Evolutionary conservation across 2,888 invertebrate species (phyloP).

Genomic region (Anorthoa munda): DNA sequence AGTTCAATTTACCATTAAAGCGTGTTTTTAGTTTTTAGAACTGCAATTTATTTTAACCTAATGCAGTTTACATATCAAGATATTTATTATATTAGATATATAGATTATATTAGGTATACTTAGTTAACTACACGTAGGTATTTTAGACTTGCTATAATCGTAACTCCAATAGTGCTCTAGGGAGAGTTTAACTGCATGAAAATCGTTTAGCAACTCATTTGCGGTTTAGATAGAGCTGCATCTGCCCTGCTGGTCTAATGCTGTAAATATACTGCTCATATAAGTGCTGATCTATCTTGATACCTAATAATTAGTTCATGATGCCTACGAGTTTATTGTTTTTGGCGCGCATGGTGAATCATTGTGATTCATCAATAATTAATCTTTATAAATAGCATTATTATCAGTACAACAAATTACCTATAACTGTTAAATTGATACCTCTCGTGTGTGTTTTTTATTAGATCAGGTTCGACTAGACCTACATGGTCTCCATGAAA

Average conservation of each 20-base stretch:
- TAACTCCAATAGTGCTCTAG: neutral
- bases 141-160: too few relatives aligned
- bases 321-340: constrained; percentile 10
- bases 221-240: constrained; percentile 30
- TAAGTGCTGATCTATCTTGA: constrained; percentile 15
- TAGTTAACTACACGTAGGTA: too few relatives aligned
- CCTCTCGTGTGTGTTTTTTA: neutral
- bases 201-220: constrained; percentile 28
- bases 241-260: constrained; percentile 21
- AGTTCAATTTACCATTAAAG: too few relatives aligned
- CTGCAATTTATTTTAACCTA: too few relatives aligned
- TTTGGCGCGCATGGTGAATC: neutral
- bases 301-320: constrained; percentile 8
- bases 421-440: neutral
- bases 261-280: constrained; percentile 11
- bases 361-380: constrained; percentile 11
- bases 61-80: too few relatives aligned
- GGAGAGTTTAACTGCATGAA: constrained; percentile 7
- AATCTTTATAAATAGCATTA: neutral
- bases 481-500: neutral
- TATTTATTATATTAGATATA: too few relatives aligned
- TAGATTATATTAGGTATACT: too few relatives aligned
- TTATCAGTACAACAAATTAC: neutral
- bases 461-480: neutral
- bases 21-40: too few relatives aligned